Percentiles rank a stretch among this genome's conserved stretches.
Evolutionary conservation across 2,113 vertebrate species (phyloP).

Genomic region (human): GRCh38 chr1:216920501-216921000

Average conservation of each 20-base stretch:
- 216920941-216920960: neutral
- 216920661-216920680: fast-evolving
- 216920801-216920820: neutral
- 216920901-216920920: fast-evolving
- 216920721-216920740: neutral
- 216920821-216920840: fast-evolving
- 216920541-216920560: neutral
- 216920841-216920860: neutral
- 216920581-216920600: neutral
- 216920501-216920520: neutral
- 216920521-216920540: neutral
- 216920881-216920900: fast-evolving
- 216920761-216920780: neutral
- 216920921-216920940: too few species aligned
- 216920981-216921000: neutral
- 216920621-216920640: neutral
- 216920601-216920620: neutral
- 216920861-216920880: fast-evolving
- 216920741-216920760: too few species aligned
- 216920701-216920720: neutral
- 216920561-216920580: neutral
- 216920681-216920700: neutral
- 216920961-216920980: neutral
- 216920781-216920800: neutral
- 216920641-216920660: neutral